Conservation (phyloP, 2,797 vertebrate genomes). For the Odontamblyopus lacepedii region DNA sequence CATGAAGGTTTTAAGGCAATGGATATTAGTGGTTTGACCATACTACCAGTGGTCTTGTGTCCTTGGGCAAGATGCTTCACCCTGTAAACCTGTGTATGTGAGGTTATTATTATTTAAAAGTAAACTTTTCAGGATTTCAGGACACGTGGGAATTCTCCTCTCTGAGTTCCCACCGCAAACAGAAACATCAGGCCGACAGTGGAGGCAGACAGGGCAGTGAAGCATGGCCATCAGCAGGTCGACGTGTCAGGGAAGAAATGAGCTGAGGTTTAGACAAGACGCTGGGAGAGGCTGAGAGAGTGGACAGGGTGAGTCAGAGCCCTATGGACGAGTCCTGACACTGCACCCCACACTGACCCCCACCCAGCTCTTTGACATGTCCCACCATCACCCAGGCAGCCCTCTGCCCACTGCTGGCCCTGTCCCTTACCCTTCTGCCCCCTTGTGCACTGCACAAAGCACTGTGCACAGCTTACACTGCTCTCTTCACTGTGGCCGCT, state of each 20-base stretch:
- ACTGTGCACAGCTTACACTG: conserved; percentile 45
- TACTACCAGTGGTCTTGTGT: neutral
- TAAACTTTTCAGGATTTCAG: conserved; percentile 1
- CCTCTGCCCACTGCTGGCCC: conserved; percentile 45
- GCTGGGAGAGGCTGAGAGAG: conserved; percentile 35
- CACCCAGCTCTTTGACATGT: conserved; percentile 45
- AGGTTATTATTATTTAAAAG: neutral
- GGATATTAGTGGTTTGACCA: neutral
- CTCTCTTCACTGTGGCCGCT: conserved; percentile 41
- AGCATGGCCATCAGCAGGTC: conserved; percentile 56
- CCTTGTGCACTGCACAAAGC: conserved; percentile 36
- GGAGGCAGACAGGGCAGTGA: conserved; percentile 54
- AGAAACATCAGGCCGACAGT: conserved; percentile 42
- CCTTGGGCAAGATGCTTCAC: neutral
- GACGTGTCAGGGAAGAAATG: conserved; percentile 62
- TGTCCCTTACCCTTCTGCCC: conserved; percentile 39
- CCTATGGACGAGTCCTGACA: conserved; percentile 49
- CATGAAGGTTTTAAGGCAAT: neutral
- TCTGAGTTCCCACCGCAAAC: conserved; percentile 40
- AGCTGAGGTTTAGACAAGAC: conserved; percentile 54
- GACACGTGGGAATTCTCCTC: conserved; percentile 17
- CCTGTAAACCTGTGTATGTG: neutral
- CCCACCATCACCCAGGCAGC: conserved; percentile 40
- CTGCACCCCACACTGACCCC: conserved; percentile 35
- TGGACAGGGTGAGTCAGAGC: conserved; percentile 40